Percentiles rank a stretch among this genome's conserved stretches.
phyloP scores from a whole-genome alignment of 2,888 invertebrate genomes.

The Lochmaea capreae region DNA sequence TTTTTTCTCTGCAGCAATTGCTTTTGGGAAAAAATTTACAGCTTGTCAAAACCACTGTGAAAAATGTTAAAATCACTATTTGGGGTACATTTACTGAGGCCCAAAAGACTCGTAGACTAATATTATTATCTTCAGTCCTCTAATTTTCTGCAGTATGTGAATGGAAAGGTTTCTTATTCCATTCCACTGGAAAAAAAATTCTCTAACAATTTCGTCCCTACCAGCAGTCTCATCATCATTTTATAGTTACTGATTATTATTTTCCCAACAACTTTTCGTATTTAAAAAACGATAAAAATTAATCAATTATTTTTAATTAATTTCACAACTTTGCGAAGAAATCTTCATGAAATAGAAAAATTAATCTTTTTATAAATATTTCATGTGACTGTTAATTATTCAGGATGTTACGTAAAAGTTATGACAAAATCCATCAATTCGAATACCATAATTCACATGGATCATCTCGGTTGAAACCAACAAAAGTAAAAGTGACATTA shows the following conservation, averaged over 20 bases:
- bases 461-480: background rate
- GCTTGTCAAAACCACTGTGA: too few species aligned
- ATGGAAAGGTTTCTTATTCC: too few species aligned
- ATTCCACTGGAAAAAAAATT: too few species aligned
- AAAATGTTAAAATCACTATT: too few species aligned
- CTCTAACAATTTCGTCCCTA: too few species aligned
- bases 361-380: background rate
- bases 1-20: too few species aligned
- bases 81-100: too few species aligned
- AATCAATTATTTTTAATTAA: background rate
- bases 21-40: too few species aligned
- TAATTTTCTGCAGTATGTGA: too few species aligned
- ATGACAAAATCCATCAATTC: background rate
- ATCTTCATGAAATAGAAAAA: background rate
- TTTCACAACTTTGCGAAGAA: background rate
- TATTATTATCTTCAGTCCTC: too few species aligned
- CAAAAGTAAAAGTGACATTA: background rate
- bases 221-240: background rate
- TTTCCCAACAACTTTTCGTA: background rate
- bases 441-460: background rate
- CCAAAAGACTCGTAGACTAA: too few species aligned
- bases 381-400: background rate
- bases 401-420: background rate
- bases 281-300: background rate
- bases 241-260: background rate